Base-by-base conservation (phyloP, 2,113 vertebrate species). In the Equus przewalskii region DNA sequence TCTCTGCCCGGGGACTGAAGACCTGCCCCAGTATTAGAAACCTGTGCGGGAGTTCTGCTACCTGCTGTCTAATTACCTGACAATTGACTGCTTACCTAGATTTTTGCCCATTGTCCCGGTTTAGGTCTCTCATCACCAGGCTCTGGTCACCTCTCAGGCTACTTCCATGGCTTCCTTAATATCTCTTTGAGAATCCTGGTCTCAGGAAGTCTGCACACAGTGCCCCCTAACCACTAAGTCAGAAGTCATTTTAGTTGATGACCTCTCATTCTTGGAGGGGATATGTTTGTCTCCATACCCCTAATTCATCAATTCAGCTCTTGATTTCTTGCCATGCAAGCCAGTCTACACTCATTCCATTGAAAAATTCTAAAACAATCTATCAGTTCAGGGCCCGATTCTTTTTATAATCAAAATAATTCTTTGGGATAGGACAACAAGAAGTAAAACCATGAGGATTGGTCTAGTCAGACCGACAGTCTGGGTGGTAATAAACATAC, bases 321-420 rank as follows among this genome's bases (percentile, higher is more conserved):
- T 65, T 67, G 14, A 80, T 46, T 69, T 96, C 21, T 94, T 91
- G 11, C 30, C 21, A 5, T 49, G 11, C 3, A 91, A 64, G 16
- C 46, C n/a, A 92, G 24, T 76, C 18, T 9, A 69, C 5, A 41
- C 13, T 54, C 33, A 60, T 94, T 56, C 5, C 30, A 30, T 12
- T 94, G 41, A 76, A 87, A 73, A 36, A 0, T 24, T 49, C 67
- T 72, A 7, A 67, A 82, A 51, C 5, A 69, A 33, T 56, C n/a
- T 92, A 33, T 76, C 21, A 51, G 6, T 79, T 84, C 56, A 92
- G 30, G 10, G 12, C 9, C n/a, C 79, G 26, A 3, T 26, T 84
- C 3, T 49, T 95, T 85, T 95, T 70, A 78, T n/a, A 81, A 91
- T 89, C 92, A 92, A 80, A 95, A 80, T 79, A n/a, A 65, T 75